Evolutionary conservation across 1,140 invertebrate species (phyloP), one percentile per base, ranked within the genome.

Genomic region (Gonatopus flavifemur): DNA sequence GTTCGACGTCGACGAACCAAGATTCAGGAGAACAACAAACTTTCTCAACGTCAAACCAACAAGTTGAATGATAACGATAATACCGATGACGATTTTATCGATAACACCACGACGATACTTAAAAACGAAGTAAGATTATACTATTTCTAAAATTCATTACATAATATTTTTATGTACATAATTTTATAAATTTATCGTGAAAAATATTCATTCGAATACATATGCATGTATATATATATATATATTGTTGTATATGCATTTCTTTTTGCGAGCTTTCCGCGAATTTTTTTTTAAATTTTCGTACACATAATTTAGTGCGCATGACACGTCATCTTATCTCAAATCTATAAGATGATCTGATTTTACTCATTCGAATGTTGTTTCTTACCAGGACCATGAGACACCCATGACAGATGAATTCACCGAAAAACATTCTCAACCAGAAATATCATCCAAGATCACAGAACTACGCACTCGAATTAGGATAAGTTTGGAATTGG

Each of bases 401-500:
- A n/a, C n/a, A n/a, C n/a, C n/a, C n/a, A n/a, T n/a, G n/a, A n/a
- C n/a, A n/a, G n/a, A n/a, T n/a, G n/a, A n/a, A n/a, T n/a, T n/a
- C n/a, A n/a, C n/a, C n/a, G n/a, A n/a, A n/a, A n/a, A n/a, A n/a
- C n/a, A n/a, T n/a, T n/a, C n/a, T n/a, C n/a, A n/a, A n/a, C n/a
- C n/a, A n/a, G n/a, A n/a, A n/a, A n/a, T n/a, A n/a, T n/a, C n/a
- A n/a, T n/a, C n/a, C n/a, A 32, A 18, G 30, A 42, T 1, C 30
- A 45, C 25, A 36, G 24, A n/a, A n/a, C 25, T 55, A 6, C 59
- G 61, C 16, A 69, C 67, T 19, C 64, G 68, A 32, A 67, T 86
- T 59, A 82, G 79, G 52, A 74, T 91, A 45, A 83, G 80, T 58
- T 73, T 91, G 47, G 83, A 88, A 73, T 76, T 96, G 40, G 93